Conservation (phyloP, 2,888 invertebrate species). For the Campaea margaritaria region DNA sequence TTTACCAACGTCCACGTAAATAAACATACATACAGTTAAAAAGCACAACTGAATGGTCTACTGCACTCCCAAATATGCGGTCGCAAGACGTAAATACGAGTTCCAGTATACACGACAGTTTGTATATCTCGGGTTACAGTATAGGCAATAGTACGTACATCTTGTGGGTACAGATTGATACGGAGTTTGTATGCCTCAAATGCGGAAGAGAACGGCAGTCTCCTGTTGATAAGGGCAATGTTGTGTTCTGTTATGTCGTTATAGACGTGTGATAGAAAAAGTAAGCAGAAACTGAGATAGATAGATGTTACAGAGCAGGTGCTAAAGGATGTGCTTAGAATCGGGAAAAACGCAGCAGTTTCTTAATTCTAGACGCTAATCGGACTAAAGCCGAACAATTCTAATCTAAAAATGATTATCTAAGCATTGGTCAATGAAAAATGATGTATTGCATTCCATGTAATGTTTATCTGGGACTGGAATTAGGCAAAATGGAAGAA, state of each 20-base stretch:
- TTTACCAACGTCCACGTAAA: conserved; percentile 21
- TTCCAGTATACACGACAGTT: conserved; percentile 45
- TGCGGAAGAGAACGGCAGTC: conserved; percentile 36
- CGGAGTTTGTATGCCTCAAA: conserved; percentile 22
- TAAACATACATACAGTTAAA: conserved; percentile 20
- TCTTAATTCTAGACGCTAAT: too few species aligned
- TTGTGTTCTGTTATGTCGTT: not conserved
- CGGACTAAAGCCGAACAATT: too few species aligned
- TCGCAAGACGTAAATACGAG: conserved; percentile 56
- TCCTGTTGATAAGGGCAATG: conserved; percentile 8
- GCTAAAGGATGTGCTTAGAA: too few species aligned
- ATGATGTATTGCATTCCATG: too few species aligned
- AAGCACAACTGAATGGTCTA: conserved; percentile 47
- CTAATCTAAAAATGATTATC: too few species aligned
- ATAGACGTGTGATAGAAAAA: not conserved
- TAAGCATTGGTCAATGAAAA: too few species aligned
- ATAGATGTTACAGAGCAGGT: not conserved
- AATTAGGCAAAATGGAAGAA: too few species aligned
- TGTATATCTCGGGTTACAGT: conserved; percentile 24
- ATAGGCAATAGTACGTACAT: conserved; percentile 5
- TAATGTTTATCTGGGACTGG: too few species aligned
- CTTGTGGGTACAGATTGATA: conserved; percentile 9
- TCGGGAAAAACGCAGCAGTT: too few species aligned
- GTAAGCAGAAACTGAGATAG: not conserved
- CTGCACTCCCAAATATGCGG: conserved; percentile 66